phyloP scores from a whole-genome alignment of 2,797 vertebrate genomes.

The Adelosebastes latens region DNA sequence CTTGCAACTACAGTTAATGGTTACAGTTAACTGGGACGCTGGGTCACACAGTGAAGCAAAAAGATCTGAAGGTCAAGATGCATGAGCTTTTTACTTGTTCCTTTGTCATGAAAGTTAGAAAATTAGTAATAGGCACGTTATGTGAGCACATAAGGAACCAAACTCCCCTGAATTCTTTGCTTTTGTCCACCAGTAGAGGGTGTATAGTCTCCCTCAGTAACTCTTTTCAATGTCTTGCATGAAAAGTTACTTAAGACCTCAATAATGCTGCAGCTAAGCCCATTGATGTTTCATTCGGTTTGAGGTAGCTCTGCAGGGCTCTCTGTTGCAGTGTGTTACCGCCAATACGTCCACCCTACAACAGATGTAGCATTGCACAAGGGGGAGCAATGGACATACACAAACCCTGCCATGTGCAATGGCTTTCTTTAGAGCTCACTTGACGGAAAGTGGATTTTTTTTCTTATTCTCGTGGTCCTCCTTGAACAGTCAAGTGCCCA shows the following conservation, averaged over 20 bases:
- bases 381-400: slow-evolving; percentile 25
- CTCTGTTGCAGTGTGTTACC: slow-evolving; percentile 39
- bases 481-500: slow-evolving; percentile 12
- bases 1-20: neutral
- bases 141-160: neutral
- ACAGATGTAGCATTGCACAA: slow-evolving; percentile 24
- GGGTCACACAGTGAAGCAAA: neutral
- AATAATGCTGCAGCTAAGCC: slow-evolving; percentile 56
- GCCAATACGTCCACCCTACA: slow-evolving; percentile 17
- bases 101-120: neutral
- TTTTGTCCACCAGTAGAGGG: slow-evolving; percentile 77
- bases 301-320: slow-evolving; percentile 37
- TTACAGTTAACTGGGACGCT: neutral
- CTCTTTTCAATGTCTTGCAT: slow-evolving; percentile 47
- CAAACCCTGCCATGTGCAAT: slow-evolving; percentile 22
- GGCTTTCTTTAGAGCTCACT: slow-evolving; percentile 33
- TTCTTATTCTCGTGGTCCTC: neutral
- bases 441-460: slow-evolving; percentile 9
- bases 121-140: neutral
- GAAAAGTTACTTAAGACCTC: slow-evolving; percentile 61
- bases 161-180: slow-evolving; percentile 43
- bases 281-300: slow-evolving; percentile 59
- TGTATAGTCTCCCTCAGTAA: slow-evolving; percentile 56
- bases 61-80: neutral
- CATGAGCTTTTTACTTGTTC: neutral